Base-by-base conservation (phyloP, 2,888 invertebrate species). In the Chloroclystis v-ata region DNA sequence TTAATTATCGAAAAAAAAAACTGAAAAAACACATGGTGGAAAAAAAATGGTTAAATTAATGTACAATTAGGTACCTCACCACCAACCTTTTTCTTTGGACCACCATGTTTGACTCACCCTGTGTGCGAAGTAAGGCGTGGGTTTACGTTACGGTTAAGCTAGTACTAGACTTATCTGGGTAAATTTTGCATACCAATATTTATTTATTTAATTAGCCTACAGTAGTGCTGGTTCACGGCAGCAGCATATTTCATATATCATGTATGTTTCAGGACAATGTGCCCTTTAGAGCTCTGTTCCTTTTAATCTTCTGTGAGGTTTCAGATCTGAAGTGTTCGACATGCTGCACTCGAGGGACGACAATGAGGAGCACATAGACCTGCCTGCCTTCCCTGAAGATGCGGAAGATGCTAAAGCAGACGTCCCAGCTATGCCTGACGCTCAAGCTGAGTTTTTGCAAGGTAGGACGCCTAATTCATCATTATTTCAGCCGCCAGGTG, bases 271-370 rank as follows among this genome's bases (percentile, higher is more conserved):
- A 20, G 3, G 5, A 20, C 20, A 4, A 5, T 20, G 20, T 20
- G 20, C 3, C 5, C 2, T 2, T 2, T 20, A 20, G 20, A 20
- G 20, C 20, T 2, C 2, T 20, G n/a, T n/a, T n/a, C n/a, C 5
- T 4, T 20, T 20, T 20, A 20, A 4, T 20, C 5, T 4, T 20
- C 5, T 20, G 10, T 10, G 10, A 3, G 10, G 16, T 35, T 35
- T 28, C 60, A 85, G 85, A 44, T 75, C 86, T 0, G 89, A 89
- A 65, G 82, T 88, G 26, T 82, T 87, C 56, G 89, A 89, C 64
- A 85, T 89, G 82, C 73, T 89, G 13, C 83, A 89, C 57, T 86
- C 87, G 1, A 77, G 75, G 13, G 84, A 86, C 32, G 83, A 87
- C 47, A 71, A 75, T 47, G 71, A 72, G 12, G 72, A 77, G 1